These are phyloP conservation scores for Nycteola revayana DNA, from an alignment of 2,888 invertebrate species.

Conservation along the genomic window DNA sequence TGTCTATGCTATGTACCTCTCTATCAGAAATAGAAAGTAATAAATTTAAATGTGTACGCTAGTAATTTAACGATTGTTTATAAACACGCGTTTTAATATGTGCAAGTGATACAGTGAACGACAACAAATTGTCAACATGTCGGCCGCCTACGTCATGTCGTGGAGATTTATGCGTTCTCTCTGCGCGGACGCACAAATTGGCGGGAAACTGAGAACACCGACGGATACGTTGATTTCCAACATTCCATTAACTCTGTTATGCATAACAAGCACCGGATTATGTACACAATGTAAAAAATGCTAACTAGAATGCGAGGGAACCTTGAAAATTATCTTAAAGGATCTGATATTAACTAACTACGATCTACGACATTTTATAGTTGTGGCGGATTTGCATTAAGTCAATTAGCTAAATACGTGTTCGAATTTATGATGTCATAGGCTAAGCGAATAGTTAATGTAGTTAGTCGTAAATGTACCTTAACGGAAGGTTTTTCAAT, in stretches of 20 bases:
- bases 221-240: slow-evolving; percentile 52
- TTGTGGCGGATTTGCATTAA: slow-evolving; percentile 19
- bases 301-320: slow-evolving; percentile 37
- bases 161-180: slow-evolving; percentile 67
- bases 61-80: slow-evolving; percentile 27
- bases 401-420: slow-evolving; percentile 29
- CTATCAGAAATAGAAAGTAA: slow-evolving; percentile 7
- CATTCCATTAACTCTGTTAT: slow-evolving; percentile 55
- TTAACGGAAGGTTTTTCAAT: too few relatives aligned
- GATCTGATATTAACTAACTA: slow-evolving; percentile 24
- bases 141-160: slow-evolving; percentile 73
- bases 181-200: slow-evolving; percentile 74
- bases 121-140: slow-evolving; percentile 75
- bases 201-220: slow-evolving; percentile 55
- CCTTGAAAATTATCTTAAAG: slow-evolving; percentile 47
- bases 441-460: too few relatives aligned
- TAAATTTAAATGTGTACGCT: slow-evolving; percentile 17
- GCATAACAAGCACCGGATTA: slow-evolving; percentile 52
- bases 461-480: too few relatives aligned
- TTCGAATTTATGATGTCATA: slow-evolving; percentile 18
- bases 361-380: slow-evolving; percentile 27
- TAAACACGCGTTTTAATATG: slow-evolving; percentile 23
- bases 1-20: slow-evolving; percentile 6
- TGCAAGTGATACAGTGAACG: slow-evolving; percentile 34
- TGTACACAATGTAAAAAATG: slow-evolving; percentile 38